phyloP scores from a whole-genome alignment of 2,113 vertebrate genomes.

The Puntigrus tetrazona region DNA sequence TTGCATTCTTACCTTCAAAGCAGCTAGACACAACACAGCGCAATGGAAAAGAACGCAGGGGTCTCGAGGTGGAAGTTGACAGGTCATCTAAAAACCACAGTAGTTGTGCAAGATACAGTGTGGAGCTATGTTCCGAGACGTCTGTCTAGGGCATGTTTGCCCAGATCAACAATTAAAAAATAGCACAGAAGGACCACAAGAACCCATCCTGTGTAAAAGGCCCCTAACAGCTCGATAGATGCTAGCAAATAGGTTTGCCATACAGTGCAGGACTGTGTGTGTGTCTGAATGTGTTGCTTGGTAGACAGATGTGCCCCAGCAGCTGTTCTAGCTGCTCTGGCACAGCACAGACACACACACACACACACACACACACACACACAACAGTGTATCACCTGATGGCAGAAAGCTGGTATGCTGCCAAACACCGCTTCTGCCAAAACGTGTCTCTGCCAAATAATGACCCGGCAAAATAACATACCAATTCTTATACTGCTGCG shows the following conservation, averaged over 20 bases:
- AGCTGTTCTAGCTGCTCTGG: constrained; percentile 38
- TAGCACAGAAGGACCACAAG: constrained; percentile 6
- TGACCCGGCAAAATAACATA: constrained; percentile 52
- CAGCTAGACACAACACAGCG: not conserved
- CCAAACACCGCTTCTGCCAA: constrained; percentile 55
- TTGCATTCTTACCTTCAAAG: not conserved
- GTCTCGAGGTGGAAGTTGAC: not conserved
- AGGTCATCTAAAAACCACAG: not conserved
- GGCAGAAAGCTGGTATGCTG: constrained; percentile 50
- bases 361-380: constrained; percentile 39
- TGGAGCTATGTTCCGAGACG: not conserved
- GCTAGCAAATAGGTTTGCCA: not conserved
- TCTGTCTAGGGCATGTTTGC: not conserved
- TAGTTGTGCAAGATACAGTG: not conserved
- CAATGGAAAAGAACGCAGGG: not conserved
- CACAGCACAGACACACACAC: constrained; percentile 29
- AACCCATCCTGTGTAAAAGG: not conserved
- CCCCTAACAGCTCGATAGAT: not conserved
- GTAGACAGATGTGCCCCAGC: constrained; percentile 51
- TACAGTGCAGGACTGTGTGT: not conserved
- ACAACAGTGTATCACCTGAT: constrained; percentile 49
- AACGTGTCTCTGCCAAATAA: constrained; percentile 48
- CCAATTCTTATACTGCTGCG: constrained; percentile 40
- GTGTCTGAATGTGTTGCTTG: constrained; percentile 40
- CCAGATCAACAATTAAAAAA: not conserved